Evolutionary conservation across 2,797 vertebrate genomes (phyloP).

Genomic region (Pangasius macronema): DNA sequence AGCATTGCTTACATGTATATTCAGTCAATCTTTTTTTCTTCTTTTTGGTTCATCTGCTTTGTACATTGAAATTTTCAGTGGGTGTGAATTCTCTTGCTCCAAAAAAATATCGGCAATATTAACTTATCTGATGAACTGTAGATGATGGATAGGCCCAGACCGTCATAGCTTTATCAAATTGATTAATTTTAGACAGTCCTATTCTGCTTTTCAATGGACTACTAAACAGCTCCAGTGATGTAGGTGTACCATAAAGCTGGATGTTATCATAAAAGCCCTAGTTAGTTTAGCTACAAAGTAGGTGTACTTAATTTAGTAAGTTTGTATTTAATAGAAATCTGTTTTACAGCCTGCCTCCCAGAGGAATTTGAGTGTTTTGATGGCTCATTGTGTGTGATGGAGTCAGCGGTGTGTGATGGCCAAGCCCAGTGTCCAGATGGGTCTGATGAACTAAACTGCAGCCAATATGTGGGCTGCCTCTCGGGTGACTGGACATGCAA

Average conservation of each 20-base stretch:
- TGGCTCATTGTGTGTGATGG: slow-evolving; percentile 71
- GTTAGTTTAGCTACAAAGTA: neutral
- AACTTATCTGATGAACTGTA: neutral
- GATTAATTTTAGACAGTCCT: neutral
- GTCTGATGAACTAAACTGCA: slow-evolving; percentile 79
- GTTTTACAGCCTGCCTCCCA: slow-evolving; percentile 64
- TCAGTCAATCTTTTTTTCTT: neutral
- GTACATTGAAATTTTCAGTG: neutral
- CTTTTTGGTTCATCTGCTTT: neutral
- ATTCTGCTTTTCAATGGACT: neutral
- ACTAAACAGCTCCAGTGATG: neutral
- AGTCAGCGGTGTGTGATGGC: slow-evolving; percentile 76
- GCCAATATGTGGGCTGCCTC: slow-evolving; percentile 68
- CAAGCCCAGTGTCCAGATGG: slow-evolving; percentile 77
- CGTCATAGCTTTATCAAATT: neutral
- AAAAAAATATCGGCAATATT: neutral
- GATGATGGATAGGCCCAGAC: neutral
- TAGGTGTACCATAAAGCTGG: neutral
- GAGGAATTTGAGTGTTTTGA: slow-evolving; percentile 77
- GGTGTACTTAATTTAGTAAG: too few relatives aligned
- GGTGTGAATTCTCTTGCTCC: neutral
- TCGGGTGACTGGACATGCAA: slow-evolving; percentile 82
- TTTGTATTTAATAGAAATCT: neutral
- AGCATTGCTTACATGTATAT: neutral
- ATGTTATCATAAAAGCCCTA: neutral